These are phyloP conservation scores for Subacronicta megacephala DNA, from an alignment of 2,888 invertebrate genomes.

Conservation along the genomic window DNA sequence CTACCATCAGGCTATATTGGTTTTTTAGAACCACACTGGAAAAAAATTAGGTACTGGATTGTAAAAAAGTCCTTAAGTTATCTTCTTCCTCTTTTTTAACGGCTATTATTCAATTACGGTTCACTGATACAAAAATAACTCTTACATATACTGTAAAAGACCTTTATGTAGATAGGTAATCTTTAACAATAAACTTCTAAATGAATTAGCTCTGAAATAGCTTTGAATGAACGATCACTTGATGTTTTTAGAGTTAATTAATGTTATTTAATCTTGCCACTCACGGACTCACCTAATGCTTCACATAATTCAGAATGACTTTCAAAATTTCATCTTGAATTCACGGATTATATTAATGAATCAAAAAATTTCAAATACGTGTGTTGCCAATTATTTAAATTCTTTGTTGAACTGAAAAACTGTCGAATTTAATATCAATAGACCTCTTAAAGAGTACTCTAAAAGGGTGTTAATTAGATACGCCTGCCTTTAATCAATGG, in stretches of 20 bases:
- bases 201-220: background rate
- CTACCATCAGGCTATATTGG: too few species aligned
- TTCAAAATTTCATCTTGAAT: conserved; percentile 20
- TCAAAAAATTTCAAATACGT: conserved; percentile 32
- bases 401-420: too few species aligned
- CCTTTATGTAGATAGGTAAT: too few species aligned
- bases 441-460: background rate
- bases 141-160: too few species aligned
- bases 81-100: too few species aligned
- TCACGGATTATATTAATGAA: conserved; percentile 10
- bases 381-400: conserved; percentile 8
- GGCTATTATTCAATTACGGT: too few species aligned
- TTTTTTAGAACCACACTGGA: too few species aligned
- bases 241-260: conserved; percentile 11
- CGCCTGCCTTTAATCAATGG: conserved; percentile 16
- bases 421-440: background rate
- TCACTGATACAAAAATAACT: too few species aligned
- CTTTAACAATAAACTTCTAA: too few species aligned
- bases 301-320: conserved; percentile 5
- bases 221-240: background rate
- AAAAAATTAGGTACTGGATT: too few species aligned
- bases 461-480: conserved; percentile 1
- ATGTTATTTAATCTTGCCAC: conserved; percentile 9
- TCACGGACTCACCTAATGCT: conserved; percentile 12
- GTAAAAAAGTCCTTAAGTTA: too few species aligned